These are phyloP conservation scores for Procavia capensis DNA, from an alignment of 2,113 vertebrate species.

Conservation along the genomic window DNA sequence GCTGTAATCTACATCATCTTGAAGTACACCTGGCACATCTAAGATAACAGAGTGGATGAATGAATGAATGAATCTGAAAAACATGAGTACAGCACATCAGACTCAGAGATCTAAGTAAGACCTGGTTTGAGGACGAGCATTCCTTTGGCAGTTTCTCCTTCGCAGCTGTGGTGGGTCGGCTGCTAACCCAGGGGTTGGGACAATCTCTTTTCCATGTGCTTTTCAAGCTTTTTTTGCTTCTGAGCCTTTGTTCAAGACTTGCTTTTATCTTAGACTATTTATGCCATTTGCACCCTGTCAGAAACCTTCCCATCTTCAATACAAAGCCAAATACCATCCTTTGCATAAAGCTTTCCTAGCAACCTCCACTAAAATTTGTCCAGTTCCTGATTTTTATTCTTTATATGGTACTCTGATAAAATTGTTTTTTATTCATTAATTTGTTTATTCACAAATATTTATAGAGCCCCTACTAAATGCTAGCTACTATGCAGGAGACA, in stretches of 20 bases:
- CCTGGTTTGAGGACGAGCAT: background rate
- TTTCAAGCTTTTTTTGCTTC: background rate
- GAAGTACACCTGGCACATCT: background rate
- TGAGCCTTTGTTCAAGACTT: background rate
- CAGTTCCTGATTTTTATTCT: background rate
- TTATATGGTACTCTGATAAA: background rate
- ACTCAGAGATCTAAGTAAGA: background rate
- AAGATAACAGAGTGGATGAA: background rate
- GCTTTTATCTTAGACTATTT: background rate
- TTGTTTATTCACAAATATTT: background rate
- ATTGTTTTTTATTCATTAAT: background rate
- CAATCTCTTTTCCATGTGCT: background rate
- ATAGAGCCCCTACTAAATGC: background rate
- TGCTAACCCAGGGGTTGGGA: background rate
- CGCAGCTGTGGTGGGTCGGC: background rate
- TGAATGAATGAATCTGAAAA: background rate
- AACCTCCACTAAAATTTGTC: background rate
- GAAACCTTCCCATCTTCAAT: slow-evolving; percentile 40
- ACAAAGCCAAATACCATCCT: background rate
- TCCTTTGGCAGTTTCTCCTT: background rate
- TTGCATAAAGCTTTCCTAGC: background rate
- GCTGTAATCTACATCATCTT: background rate
- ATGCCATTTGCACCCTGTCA: background rate
- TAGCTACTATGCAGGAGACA: background rate
- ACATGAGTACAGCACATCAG: background rate